phyloP scores from a whole-genome alignment of 2,888 invertebrate species.

The Therioaphis trifolii region DNA sequence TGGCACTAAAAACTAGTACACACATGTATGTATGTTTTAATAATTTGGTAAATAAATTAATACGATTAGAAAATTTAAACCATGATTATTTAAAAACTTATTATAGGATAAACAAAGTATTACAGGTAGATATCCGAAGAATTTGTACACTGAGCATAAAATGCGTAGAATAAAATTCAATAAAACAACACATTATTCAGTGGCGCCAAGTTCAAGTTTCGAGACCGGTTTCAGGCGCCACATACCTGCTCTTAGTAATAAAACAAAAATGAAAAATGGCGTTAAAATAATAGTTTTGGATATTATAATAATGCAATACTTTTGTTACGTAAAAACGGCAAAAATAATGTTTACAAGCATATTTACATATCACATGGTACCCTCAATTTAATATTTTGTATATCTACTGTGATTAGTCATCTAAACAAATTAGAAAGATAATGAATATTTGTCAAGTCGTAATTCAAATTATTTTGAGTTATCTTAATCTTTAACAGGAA shows the following conservation, averaged over 20 bases:
- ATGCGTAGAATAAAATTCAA: constrained; percentile 40
- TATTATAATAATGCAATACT: background rate
- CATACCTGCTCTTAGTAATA: constrained; percentile 36
- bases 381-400: too few species aligned
- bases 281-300: constrained; percentile 33
- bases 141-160: constrained; percentile 19
- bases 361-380: background rate
- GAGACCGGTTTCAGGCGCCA: constrained; percentile 60
- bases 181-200: constrained; percentile 52
- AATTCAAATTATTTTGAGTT: too few species aligned
- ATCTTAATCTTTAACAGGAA: too few species aligned
- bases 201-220: constrained; percentile 62
- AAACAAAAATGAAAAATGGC: constrained; percentile 45
- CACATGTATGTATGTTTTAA: background rate
- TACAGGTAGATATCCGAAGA: constrained; percentile 17
- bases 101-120: background rate
- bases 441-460: too few species aligned
- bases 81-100: background rate
- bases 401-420: too few species aligned
- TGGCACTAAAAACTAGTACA: too few species aligned
- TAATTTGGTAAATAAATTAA: background rate
- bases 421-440: too few species aligned
- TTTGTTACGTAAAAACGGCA: background rate
- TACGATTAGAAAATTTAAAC: background rate
- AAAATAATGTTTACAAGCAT: background rate